These are phyloP conservation scores for Sylvilagus bachmani DNA, from an alignment of 2,113 vertebrate species.

Conservation along the genomic window DNA sequence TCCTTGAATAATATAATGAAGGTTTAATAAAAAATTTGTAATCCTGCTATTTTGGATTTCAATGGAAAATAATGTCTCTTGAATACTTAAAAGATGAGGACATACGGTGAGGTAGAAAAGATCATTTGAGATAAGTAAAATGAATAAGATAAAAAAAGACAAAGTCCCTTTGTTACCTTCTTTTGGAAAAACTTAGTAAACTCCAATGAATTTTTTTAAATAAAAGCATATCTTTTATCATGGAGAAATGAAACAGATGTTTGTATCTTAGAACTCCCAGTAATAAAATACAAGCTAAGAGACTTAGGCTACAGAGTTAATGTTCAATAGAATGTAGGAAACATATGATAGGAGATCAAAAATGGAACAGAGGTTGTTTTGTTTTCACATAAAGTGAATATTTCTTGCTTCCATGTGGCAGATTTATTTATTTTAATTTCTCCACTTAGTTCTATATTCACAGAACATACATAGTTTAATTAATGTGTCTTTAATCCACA, in stretches of 20 bases:
- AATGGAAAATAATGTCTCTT: background rate
- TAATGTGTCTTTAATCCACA: background rate
- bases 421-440: background rate
- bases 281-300: background rate
- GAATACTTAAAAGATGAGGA: constrained; percentile 34
- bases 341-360: background rate
- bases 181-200: constrained; percentile 1
- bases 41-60: background rate
- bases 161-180: background rate
- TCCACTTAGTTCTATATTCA: background rate
- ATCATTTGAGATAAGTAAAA: background rate
- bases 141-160: background rate
- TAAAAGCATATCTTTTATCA: background rate
- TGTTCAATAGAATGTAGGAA: background rate
- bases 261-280: background rate
- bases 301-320: background rate
- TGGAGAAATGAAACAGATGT: background rate
- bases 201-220: background rate
- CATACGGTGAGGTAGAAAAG: background rate
- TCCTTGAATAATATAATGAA: background rate
- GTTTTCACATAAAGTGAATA: background rate
- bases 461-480: background rate
- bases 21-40: background rate
- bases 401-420: background rate
- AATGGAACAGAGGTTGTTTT: background rate